Conservation (phyloP, 2,113 vertebrate species). For the Cyprinodon variegatus region DNA sequence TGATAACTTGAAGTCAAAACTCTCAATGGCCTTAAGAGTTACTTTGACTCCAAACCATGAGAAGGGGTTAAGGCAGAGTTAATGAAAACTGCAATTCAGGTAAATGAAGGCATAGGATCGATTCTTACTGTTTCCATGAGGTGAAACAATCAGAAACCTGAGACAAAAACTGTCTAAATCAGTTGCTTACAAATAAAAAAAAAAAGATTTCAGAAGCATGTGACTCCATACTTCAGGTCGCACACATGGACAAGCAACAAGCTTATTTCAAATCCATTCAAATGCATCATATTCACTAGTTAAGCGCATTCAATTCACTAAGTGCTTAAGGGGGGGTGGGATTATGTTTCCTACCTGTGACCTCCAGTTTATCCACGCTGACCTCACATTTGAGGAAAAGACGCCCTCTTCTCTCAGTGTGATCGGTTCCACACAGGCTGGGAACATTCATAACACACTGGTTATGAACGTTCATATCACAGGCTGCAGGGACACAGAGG, state of each 20-base stretch:
- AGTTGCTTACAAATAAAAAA: conserved; percentile 12
- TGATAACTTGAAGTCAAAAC: conserved; percentile 16
- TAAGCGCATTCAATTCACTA: background rate
- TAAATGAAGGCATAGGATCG: conserved; percentile 10
- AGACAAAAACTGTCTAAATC: conserved; percentile 13
- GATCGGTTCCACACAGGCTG: conserved; percentile 94
- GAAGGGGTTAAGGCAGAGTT: background rate
- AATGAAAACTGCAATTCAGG: conserved; percentile 17
- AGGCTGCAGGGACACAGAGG: conserved; percentile 80
- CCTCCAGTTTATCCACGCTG: conserved; percentile 85
- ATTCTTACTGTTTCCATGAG: conserved; percentile 8
- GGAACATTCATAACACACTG: conserved; percentile 95
- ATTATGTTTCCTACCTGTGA: conserved; percentile 83
- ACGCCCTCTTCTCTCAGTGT: conserved; percentile 92
- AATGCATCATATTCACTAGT: background rate
- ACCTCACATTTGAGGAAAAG: conserved; percentile 93
- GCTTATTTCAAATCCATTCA: background rate
- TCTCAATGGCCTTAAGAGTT: background rate
- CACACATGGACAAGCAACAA: background rate
- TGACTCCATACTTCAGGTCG: background rate
- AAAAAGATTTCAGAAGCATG: background rate
- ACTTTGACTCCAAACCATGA: conserved; percentile 7
- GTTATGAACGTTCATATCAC: conserved; percentile 97
- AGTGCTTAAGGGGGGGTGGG: background rate
- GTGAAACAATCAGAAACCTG: conserved; percentile 15